Percentiles rank a stretch among this genome's conserved stretches.
Conservation (phyloP, 1,140 invertebrate species). For the Dicyema japonicum region DNA sequence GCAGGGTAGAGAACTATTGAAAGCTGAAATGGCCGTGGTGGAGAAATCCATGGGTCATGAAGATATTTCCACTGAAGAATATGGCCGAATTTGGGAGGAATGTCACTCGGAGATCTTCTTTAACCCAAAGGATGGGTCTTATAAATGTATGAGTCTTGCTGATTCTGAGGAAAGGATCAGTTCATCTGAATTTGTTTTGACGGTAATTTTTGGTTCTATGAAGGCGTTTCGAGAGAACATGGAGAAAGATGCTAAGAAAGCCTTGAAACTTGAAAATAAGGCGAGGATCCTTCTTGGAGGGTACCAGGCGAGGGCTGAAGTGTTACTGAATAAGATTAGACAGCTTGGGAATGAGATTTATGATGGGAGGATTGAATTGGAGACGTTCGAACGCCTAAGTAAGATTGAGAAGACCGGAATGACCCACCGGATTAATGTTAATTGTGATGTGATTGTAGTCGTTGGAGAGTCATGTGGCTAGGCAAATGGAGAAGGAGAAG, state of each 20-base stretch:
- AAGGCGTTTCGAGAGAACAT: constrained; percentile 29
- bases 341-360: constrained; percentile 60
- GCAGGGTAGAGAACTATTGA: constrained; percentile 30
- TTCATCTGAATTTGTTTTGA: constrained; percentile 54
- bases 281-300: constrained; percentile 61
- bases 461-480: constrained; percentile 54
- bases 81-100: constrained; percentile 46
- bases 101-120: constrained; percentile 54
- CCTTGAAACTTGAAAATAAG: constrained; percentile 87
- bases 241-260: constrained; percentile 67
- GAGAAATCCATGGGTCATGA: constrained; percentile 70
- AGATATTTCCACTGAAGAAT: constrained; percentile 53
- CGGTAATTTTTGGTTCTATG: constrained; percentile 17
- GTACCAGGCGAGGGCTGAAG: constrained; percentile 48
- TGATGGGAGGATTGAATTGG: constrained; percentile 46
- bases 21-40: constrained; percentile 51
- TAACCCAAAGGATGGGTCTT: constrained; percentile 49
- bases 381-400: constrained; percentile 59
- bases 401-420: constrained; percentile 60
- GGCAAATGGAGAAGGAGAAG: constrained; percentile 58
- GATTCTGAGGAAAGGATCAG: constrained; percentile 77
- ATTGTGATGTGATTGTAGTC: constrained; percentile 25
- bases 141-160: constrained; percentile 60
- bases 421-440: constrained; percentile 44
- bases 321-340: constrained; percentile 52